Evolutionary conservation across 37 sponge, comb jelly and placozoan species (phyloP), one percentile per base, ranked within the genome.

Genomic region (Ianthella basta): DNA sequence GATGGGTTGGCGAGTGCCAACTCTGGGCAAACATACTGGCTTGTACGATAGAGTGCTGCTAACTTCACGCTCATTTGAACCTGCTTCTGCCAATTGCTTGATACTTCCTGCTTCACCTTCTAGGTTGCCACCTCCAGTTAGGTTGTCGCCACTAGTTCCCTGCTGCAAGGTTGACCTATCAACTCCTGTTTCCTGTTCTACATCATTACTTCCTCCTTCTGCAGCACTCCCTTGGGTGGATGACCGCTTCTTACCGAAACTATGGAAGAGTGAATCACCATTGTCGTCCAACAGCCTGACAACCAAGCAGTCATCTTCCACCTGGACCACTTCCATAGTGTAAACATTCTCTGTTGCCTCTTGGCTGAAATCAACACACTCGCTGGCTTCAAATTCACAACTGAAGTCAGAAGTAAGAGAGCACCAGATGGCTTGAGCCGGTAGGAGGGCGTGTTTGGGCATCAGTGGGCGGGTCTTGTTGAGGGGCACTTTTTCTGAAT

Each of bases 381-480:
- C 50, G 1, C 12, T 24, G 0, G 32, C 13, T 19, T 44, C 40
- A 44, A 36, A 75, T 24, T 75, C 25, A 24, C 41, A 75, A 18
- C 40, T 44, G 25, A 75, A 75, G 38, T 75, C 53, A 18, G 44
- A 1, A 8, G 44, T 41, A 0, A 75, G 23, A 3, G 78, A 75
- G 15, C 78, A 75, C 54, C 80, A 74, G 33, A 91, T 65, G 0
- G 87, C 92, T 59, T 91, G 92, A n/a, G 67, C 73, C 13, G 89
- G 86, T 16, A 55, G 55, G 14, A n/a, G 29, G 33, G 84, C 85
- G 18, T 54, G 34, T 0, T 54, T 14, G 15, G 33, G 80, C 3
- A 41, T 53, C 0, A 69, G 60, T 5, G 81, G 69, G 25, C 56
- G 19, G 13, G 91, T n/a, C 4, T 64, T 24, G 5, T 44, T 0